These are phyloP conservation scores for Sebastes schlegelii DNA, from an alignment of 2,113 vertebrate genomes.

Conservation along the genomic window DNA sequence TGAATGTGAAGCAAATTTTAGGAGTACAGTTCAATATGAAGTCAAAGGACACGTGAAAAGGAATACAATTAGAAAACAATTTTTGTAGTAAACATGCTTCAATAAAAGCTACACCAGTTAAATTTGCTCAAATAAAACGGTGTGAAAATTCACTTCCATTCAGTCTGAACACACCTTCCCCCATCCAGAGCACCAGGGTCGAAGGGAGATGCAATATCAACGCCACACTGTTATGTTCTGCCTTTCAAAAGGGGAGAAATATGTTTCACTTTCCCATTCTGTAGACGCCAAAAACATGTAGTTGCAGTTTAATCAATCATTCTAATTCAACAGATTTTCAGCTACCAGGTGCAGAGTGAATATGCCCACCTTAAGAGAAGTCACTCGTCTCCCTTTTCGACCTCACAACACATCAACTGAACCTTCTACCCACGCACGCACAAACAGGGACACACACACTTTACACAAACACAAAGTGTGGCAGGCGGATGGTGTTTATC, in stretches of 20 bases:
- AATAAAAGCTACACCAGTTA: background rate
- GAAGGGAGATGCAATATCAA: background rate
- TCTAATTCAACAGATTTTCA: slow-evolving; percentile 23
- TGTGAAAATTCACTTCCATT: background rate
- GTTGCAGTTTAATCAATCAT: slow-evolving; percentile 37
- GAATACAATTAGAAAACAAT: background rate
- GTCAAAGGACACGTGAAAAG: background rate
- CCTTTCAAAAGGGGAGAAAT: background rate
- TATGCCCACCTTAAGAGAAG: slow-evolving; percentile 15
- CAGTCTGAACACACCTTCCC: background rate
- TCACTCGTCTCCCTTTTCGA: slow-evolving; percentile 21
- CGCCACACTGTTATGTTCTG: background rate
- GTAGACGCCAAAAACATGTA: background rate
- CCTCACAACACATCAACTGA: slow-evolving; percentile 10
- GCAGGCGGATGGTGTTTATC: slow-evolving; percentile 33
- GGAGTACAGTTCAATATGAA: background rate
- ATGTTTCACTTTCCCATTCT: slow-evolving; percentile 12
- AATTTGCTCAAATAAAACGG: background rate
- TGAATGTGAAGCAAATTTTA: background rate
- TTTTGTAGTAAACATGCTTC: background rate
- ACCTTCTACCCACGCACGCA: background rate
- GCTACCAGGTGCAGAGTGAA: slow-evolving; percentile 22
- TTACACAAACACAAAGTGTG: slow-evolving; percentile 10
- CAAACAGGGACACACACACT: background rate
- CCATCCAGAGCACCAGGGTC: background rate